Base-by-base conservation (phyloP, 2,797 vertebrate species). In the Eleutherodactylus coqui region DNA sequence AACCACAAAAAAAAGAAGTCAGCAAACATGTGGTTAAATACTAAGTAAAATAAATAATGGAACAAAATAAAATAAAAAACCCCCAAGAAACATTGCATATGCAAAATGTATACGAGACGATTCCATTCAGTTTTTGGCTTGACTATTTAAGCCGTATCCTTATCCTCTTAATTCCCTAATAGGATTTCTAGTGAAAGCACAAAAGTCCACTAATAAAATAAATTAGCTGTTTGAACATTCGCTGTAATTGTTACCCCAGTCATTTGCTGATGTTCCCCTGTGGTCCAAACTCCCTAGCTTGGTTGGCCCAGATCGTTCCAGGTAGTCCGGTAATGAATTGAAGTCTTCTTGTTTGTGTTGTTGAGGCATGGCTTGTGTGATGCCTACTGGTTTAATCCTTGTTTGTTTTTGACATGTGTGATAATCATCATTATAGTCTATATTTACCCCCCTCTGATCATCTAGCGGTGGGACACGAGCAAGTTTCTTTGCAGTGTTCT, bases 321-420 rank as follows among this genome's bases (percentile, higher is more conserved):
- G 34, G 16, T 91, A 90, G 89, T 85, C 11, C 36, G 89, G 89
- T 0, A 45, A 64, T 62, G 87, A 88, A 38, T 9, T 89, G 36
- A 89, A 49, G 88, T 91, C 91, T 14, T 84, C n/a, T 36, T 89
- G 73, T 1, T 41, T 78, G 78, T 88, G 88, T 13, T 93, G 86
- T 76, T 93, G 94, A 4, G 94, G 92, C 55, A 90, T 17, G 3
- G 93, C 94, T 84, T 95, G 95, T 69, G 92, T 92, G 0, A 94
- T 89, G 41, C 90, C 91, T 1, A 91, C 84, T 4, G 93, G 90
- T 87, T 92, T 95, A 91, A 90, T 89, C 88, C 92, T 92, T 79
- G 89, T 19, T 0, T 88, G 88, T 89, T 91, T 93, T 85, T 89
- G 45, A 24, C 89, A 0, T 24, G 67, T 70, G 38, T 45, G 27